Evolutionary conservation across 2,888 invertebrate species (phyloP), one percentile per base, ranked within the genome.

Genomic region (Netelia virgata): DNA sequence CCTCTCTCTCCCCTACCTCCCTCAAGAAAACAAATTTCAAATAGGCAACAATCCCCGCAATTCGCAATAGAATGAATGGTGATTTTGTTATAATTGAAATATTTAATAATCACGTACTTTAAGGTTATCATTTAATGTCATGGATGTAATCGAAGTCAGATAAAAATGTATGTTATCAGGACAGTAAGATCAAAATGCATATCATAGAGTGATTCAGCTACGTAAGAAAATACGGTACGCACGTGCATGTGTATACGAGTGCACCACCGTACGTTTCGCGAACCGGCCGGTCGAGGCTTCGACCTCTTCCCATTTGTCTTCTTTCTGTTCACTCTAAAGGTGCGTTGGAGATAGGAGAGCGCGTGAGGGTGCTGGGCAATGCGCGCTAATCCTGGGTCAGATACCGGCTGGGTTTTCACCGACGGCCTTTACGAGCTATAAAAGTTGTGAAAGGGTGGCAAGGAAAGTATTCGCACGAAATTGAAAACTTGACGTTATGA

Each of bases 401-500:
- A 85, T 76, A 83, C 73, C 87, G 83, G 84, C 82, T 63, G 82
- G 84, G 83, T 86, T 86, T 78, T 78, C 79, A 73, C 76, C 76
- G 86, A 83, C 70, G 82, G 76, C 87, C 90, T 92, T 92, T 92
- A 92, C 91, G 90, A 89, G 88, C 90, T 90, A 91, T 93, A 92
- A 92, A 93, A 91, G 89, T 88, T 89, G 88, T 90, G 88, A 91
- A 91, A 91, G 89, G 90, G 86, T 64, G 69, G 84, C 87, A 88
- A 87, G 87, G 89, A 91, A 92, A 92, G 91, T 92, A 91, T 92
- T 92, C 90, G 89, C 89, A 86, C 90, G 89, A 93, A 92, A 93
- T 92, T 92, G 92, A 92, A 92, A 92, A 92, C 91, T 93, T 90
- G 90, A 91, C 90, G 89, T 82, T 89, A 92, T 92, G 91, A 91